phyloP scores from a whole-genome alignment of 2,888 invertebrate genomes.

The Caenorhabditis drosophilae region DNA sequence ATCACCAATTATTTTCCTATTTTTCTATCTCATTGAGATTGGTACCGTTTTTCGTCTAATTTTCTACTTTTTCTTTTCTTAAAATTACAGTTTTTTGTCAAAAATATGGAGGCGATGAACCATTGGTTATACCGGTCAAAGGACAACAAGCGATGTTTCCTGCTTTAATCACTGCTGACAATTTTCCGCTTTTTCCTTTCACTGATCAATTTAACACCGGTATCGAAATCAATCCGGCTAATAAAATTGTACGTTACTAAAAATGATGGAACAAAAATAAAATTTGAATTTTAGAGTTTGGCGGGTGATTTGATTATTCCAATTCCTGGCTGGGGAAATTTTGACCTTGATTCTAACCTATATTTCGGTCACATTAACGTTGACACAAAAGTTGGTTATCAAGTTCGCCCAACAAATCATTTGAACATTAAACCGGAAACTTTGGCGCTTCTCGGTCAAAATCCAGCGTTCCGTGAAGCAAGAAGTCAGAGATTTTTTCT shows the following conservation, averaged over 20 bases:
- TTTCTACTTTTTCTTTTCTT: too few relatives aligned
- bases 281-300: slow-evolving; percentile 44
- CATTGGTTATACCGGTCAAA: slow-evolving; percentile 55
- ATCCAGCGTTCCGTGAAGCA: slow-evolving; percentile 60
- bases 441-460: slow-evolving; percentile 54
- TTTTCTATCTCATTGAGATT: neutral
- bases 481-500: slow-evolving; percentile 51
- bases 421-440: slow-evolving; percentile 62
- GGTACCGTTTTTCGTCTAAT: too few relatives aligned
- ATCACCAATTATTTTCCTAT: neutral
- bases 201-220: slow-evolving; percentile 64
- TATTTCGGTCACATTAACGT: slow-evolving; percentile 55
- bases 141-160: slow-evolving; percentile 58
- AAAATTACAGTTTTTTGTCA: slow-evolving; percentile 29
- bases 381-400: slow-evolving; percentile 57
- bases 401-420: slow-evolving; percentile 59
- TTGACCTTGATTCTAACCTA: slow-evolving; percentile 60
- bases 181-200: slow-evolving; percentile 64
- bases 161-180: slow-evolving; percentile 61
- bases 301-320: slow-evolving; percentile 63
- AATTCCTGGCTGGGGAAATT: slow-evolving; percentile 66
- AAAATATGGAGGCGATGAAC: slow-evolving; percentile 59
- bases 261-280: neutral
- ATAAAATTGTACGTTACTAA: slow-evolving; percentile 56
- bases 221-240: slow-evolving; percentile 61